Percentiles rank a stretch among this genome's conserved stretches.
phyloP scores from a whole-genome alignment of 2,113 vertebrate species.

The Brachypodius melanocephalos region DNA sequence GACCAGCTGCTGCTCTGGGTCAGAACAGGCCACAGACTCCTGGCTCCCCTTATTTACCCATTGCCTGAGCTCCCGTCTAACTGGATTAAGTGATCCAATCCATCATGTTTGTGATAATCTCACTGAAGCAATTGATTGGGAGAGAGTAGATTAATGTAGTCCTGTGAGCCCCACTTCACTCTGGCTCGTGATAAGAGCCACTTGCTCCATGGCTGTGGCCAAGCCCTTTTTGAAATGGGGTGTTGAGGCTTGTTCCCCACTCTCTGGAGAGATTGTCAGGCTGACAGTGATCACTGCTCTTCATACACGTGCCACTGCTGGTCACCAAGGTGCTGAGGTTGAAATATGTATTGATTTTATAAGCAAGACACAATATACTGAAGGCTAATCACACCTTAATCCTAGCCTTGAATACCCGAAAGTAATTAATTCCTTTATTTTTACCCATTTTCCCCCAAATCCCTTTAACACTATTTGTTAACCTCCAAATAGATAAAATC shows the following conservation, averaged over 20 bases:
- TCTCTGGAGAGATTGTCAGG: background rate
- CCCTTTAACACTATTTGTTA: background rate
- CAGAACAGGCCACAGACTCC: background rate
- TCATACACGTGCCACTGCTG: background rate
- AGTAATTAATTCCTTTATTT: background rate
- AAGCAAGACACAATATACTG: background rate
- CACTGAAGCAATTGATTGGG: conserved; percentile 23
- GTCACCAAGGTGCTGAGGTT: background rate
- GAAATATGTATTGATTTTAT: background rate
- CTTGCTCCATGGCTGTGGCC: background rate
- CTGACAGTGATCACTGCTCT: background rate
- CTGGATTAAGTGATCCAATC: conserved; percentile 36
- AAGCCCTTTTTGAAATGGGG: background rate
- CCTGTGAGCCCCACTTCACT: background rate
- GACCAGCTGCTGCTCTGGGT: background rate
- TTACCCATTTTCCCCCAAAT: background rate
- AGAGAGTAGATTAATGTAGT: background rate
- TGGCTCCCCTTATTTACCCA: background rate
- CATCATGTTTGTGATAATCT: conserved; percentile 39
- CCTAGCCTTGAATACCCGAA: background rate
- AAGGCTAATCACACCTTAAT: background rate
- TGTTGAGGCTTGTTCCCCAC: background rate
- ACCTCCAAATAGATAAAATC: background rate
- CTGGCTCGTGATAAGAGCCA: background rate
- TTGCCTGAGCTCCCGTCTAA: background rate